Evolutionary conservation across 2,797 vertebrate species (phyloP).

Genomic region (Lerista edwardsae): DNA sequence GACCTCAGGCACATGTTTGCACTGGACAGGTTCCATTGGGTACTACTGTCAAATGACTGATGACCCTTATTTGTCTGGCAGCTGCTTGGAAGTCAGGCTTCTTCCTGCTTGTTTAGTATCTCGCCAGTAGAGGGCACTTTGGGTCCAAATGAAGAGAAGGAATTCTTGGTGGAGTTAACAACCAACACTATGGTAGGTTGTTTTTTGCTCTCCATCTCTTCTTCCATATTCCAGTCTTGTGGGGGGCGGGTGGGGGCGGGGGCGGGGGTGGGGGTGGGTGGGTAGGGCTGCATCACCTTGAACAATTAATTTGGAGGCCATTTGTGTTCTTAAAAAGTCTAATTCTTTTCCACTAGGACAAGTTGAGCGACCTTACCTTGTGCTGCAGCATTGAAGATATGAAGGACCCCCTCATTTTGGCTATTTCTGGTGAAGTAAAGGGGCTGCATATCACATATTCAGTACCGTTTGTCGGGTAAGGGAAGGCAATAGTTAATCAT

Average conservation of each 20-base stretch:
- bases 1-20: not conserved
- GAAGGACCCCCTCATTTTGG: constrained; percentile 82
- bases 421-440: constrained; percentile 80
- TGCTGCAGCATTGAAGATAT: constrained; percentile 86
- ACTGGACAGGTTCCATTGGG: accelerated
- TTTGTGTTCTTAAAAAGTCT: not conserved
- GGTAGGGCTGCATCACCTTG: too few species aligned
- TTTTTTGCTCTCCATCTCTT: not conserved
- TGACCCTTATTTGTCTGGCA: constrained; percentile 56
- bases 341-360: constrained; percentile 74
- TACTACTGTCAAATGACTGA: not conserved
- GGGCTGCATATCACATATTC: constrained; percentile 82
- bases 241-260: too few species aligned
- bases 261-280: too few species aligned
- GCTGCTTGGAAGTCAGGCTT: constrained; percentile 82
- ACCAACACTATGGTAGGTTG: constrained; percentile 78
- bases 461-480: constrained; percentile 54
- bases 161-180: constrained; percentile 81
- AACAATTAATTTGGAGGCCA: not conserved
- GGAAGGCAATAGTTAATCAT: constrained; percentile 51
- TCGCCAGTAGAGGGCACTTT: constrained; percentile 80
- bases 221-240: not conserved
- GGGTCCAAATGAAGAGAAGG: constrained; percentile 81
- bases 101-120: constrained; percentile 75
- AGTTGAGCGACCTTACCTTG: constrained; percentile 80